Percentiles rank a stretch among this genome's conserved stretches.
Evolutionary conservation across 2,797 vertebrate genomes (phyloP).

Genomic region (Lacerta agilis): DNA sequence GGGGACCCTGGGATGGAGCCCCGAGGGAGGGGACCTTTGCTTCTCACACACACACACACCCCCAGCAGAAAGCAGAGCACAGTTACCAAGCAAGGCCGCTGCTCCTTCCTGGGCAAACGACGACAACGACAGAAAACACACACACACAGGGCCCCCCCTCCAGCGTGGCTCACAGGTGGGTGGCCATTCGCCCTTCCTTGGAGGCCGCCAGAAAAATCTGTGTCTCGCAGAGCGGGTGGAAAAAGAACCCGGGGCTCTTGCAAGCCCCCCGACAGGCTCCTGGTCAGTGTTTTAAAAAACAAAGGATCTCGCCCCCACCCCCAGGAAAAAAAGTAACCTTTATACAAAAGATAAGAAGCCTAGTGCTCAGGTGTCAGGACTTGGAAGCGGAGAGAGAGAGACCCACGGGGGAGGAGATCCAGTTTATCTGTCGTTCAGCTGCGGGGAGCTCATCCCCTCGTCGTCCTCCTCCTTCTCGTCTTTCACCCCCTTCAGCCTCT

Average conservation of each 20-base stretch:
- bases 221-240: conserved; percentile 65
- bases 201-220: conserved; percentile 2
- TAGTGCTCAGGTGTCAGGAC: conserved; percentile 47
- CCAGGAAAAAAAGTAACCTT: conserved; percentile 26
- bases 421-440: conserved; percentile 89
- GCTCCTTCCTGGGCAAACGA: neutral
- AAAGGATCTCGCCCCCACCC: neutral
- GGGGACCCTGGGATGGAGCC: too few species aligned
- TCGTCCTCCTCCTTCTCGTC: conserved; percentile 93
- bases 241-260: neutral
- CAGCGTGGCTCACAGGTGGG: neutral
- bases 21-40: too few species aligned
- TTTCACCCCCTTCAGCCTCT: conserved; percentile 91
- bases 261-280: conserved; percentile 51
- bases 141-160: neutral
- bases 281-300: conserved; percentile 72
- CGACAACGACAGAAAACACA: neutral
- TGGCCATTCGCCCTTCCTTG: neutral
- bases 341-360: conserved; percentile 70
- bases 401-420: neutral
- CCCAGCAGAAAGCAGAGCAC: neutral
- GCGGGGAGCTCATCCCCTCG: conserved; percentile 86
- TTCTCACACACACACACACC: too few species aligned
- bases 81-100: neutral
- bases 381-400: neutral